A percentile compares a stretch with the other conserved stretches of the same genome.
Evolutionary conservation across 2,888 invertebrate genomes (phyloP).

Genomic region (Apamea epomidion): DNA sequence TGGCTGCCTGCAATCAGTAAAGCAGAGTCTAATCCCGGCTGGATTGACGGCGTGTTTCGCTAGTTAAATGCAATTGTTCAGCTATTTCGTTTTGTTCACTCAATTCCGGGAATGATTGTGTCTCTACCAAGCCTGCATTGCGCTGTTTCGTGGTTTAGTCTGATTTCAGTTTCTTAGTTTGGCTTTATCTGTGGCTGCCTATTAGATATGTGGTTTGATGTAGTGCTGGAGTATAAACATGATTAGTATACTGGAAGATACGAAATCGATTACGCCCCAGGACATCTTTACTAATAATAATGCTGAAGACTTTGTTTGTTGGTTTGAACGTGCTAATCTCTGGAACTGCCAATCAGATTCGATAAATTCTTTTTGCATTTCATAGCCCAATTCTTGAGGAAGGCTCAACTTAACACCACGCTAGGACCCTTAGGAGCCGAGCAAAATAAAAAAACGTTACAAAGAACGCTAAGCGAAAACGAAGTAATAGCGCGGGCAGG

Average conservation of each 20-base stretch:
- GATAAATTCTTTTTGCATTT: too few relatives aligned
- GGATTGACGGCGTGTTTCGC: constrained; percentile 42
- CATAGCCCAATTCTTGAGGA: too few relatives aligned
- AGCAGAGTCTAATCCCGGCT: constrained; percentile 18
- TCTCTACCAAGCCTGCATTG: constrained; percentile 34
- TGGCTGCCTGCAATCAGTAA: constrained; percentile 18
- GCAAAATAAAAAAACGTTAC: too few relatives aligned
- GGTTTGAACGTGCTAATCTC: too few relatives aligned
- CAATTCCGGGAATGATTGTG: constrained; percentile 45
- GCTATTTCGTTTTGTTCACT: constrained; percentile 44
- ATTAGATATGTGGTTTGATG: background rate
- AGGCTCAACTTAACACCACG: too few relatives aligned
- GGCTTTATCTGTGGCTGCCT: constrained; percentile 10
- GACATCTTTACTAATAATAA: too few relatives aligned
- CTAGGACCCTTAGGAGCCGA: too few relatives aligned
- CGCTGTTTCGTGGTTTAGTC: constrained; percentile 20
- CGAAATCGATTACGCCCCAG: background rate
- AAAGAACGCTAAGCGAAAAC: too few relatives aligned
- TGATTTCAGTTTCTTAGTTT: constrained; percentile 19
- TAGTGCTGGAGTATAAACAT: constrained; percentile 6
- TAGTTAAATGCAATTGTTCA: constrained; percentile 48
- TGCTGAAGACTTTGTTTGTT: too few relatives aligned
- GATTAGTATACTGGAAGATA: too few relatives aligned
- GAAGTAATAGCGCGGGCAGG: too few relatives aligned
- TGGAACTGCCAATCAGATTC: too few relatives aligned